These are phyloP conservation scores for Mesoclemmys tuberculata DNA, from an alignment of 2,113 vertebrate genomes.

Conservation along the genomic window DNA sequence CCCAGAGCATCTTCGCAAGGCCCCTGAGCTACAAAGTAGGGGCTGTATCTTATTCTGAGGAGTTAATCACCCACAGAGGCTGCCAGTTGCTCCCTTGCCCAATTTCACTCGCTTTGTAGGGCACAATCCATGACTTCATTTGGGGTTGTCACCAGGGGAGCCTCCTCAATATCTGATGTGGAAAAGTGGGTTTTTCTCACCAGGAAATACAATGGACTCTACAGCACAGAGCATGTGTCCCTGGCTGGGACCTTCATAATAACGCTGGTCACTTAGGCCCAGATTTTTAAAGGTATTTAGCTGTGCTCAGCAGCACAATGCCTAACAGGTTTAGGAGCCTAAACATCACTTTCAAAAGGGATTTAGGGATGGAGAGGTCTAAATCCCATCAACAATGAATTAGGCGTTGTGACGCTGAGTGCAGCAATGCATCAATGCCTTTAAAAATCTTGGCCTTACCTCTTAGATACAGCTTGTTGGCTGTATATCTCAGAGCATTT, in stretches of 20 bases:
- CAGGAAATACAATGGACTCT: background rate
- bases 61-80: background rate
- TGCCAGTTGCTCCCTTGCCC: background rate
- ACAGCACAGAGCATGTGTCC: background rate
- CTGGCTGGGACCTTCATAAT: background rate
- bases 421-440: background rate
- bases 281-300: background rate
- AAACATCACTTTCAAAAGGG: background rate
- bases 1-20: background rate
- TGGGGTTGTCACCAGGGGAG: background rate
- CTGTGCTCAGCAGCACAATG: background rate
- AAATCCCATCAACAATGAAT: background rate
- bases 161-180: background rate
- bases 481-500: background rate
- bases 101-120: background rate
- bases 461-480: background rate
- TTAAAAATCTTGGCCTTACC: background rate
- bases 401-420: background rate
- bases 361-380: background rate
- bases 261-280: background rate
- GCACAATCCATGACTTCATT: background rate
- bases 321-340: background rate
- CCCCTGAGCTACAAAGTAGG: background rate
- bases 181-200: background rate
- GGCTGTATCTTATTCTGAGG: background rate